Percentiles rank a stretch among this genome's conserved stretches.
These are phyloP conservation scores for Condylura cristata DNA, from an alignment of 2,113 vertebrate genomes.

Conservation along the genomic window DNA sequence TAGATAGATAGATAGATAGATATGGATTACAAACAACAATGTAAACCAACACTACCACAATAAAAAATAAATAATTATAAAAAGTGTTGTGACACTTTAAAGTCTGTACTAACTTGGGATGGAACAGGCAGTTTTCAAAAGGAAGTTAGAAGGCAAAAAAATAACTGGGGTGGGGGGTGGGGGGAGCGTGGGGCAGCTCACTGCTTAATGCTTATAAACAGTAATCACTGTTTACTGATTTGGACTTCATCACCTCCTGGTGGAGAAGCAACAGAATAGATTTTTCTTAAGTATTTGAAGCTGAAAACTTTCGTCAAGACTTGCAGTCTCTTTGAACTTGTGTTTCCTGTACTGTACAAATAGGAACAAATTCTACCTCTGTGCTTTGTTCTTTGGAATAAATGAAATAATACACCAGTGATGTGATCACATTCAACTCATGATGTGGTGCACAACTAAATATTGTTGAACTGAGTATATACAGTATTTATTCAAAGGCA, in stretches of 20 bases:
- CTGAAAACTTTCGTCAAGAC: slow-evolving; percentile 22
- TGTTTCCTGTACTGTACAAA: slow-evolving; percentile 6
- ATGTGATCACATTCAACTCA: background rate
- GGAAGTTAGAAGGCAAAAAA: background rate
- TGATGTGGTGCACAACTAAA: background rate
- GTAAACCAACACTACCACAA: too few species aligned
- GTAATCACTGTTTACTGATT: background rate
- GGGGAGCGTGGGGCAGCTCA: too few species aligned
- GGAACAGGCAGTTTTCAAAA: background rate
- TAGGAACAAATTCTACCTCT: background rate
- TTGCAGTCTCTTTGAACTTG: background rate
- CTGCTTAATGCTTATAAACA: too few species aligned
- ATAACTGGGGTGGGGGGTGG: too few species aligned
- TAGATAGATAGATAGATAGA: too few species aligned
- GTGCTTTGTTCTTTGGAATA: background rate
- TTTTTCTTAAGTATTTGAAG: slow-evolving; percentile 19
- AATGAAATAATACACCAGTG: background rate
- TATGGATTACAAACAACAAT: too few species aligned
- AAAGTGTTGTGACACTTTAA: too few species aligned
- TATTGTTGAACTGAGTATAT: background rate
- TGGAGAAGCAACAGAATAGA: background rate
- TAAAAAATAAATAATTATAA: too few species aligned
- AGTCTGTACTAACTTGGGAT: background rate
- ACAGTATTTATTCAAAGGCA: background rate
- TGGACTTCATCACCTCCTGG: background rate